phyloP scores from a whole-genome alignment of 2,113 vertebrate genomes.

The Rhinoderma darwinii region DNA sequence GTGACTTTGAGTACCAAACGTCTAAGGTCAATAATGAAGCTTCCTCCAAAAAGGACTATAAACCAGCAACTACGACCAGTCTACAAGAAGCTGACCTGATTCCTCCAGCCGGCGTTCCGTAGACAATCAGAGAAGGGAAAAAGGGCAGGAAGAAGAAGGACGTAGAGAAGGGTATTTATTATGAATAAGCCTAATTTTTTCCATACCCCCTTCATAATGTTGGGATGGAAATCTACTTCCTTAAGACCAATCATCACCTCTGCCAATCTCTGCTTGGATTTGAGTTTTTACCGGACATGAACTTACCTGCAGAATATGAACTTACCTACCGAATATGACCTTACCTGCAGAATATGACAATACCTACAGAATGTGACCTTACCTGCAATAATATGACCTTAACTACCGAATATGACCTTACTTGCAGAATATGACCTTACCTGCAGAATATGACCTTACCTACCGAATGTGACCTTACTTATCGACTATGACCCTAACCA shows the following conservation, averaged over 20 bases:
- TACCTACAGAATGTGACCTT: no score
- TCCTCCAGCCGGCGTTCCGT: background rate
- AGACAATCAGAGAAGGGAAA: background rate
- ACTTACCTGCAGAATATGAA: no score
- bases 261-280: background rate
- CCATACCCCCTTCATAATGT: background rate
- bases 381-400: no score
- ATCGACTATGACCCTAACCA: no score
- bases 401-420: no score
- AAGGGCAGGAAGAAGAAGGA: background rate
- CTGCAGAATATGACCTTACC: no score
- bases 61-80: background rate
- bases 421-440: no score
- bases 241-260: background rate
- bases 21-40: background rate
- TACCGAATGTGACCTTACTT: no score
- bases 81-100: background rate
- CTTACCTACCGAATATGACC: no score
- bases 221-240: background rate
- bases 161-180: background rate
- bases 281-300: no score
- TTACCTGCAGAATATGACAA: no score
- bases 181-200: background rate
- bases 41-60: background rate
- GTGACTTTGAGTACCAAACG: background rate